Base-by-base conservation (phyloP, 2,888 invertebrate species). In the Agonopterix subpropinquella region DNA sequence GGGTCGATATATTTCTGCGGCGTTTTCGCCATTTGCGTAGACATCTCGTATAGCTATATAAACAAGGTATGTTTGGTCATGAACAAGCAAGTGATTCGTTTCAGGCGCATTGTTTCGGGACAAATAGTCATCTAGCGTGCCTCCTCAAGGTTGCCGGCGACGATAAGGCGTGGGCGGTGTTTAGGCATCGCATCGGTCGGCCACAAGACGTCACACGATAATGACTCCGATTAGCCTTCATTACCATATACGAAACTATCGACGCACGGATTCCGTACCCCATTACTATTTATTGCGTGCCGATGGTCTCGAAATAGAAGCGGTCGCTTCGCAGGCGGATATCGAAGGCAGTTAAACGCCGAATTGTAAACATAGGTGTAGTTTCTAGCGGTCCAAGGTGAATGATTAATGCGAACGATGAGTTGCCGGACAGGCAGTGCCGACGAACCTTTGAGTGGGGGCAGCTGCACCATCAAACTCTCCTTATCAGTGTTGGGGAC, bases 1-100 rank as follows among this genome's bases (percentile, higher is more conserved):
- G 74, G 86, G 84, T 86, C 87, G 87, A 87, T 86, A 87, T 77
- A 78, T 78, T 83, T 83, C 81, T 80, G 83, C 83, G 77, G 78
- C 77, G 67, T 77, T 78, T 75, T 78, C 71, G 76, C 75, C 75
- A 75, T 78, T 76, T 67, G 64, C 63, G 59, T 54, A 58, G 58
- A 57, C 51, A 43, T 47, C 46, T 55, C 51, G 53, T 53, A 52
- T 45, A 52, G 48, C 46, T 53, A 28, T 28, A 5, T 28, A 5
- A 28, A 28, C 28, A 28, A 5, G 28, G 43, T 49, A 52, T 51
- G 44, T 48, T 53, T 56, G 49, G 28, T 28, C 50, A 53, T 50
- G 50, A 53, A 52, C 28, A 11, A 37, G 53, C 52, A 49, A 58
- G 53, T 50, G 52, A 53, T 50, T 64, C 55, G 50, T 50, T 58